Evolutionary conservation across 2,797 vertebrate genomes (phyloP), one percentile per base, ranked within the genome.

Genomic region (Bucorvus abyssinicus): DNA sequence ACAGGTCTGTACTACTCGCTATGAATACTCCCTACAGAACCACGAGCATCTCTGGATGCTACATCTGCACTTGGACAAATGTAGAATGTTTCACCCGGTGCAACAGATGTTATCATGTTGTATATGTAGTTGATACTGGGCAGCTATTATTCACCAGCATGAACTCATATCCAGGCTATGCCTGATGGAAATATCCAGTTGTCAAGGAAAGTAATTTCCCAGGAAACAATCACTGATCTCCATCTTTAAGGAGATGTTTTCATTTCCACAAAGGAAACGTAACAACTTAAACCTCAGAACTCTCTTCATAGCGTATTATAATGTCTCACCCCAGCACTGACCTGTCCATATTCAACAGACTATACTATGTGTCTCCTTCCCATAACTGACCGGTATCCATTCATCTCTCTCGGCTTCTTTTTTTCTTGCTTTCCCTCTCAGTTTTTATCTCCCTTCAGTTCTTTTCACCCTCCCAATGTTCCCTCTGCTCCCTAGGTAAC

Each of bases 291-390:
- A 13, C n/a, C 49, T 68, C 20, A 70, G 23, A 86, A 70, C 18
- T 36, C 10, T 81, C 21, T 64, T 40, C 32, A 14, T 10, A 50
- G 10, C 2, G 10, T 30, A n/a, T 23, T 42, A 29, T 7, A 6
- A 29, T n/a, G 6, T 49, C 44, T 70, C 30, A 24, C 12, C 4
- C 49, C 12, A 68, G 23, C 24, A 84, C 0, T 78, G 70, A 40
- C 14, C 17, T 55, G 40, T 89, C 24, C 1, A 4, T 36, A 45
- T 78, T 78, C 70, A 27, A 55, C 24, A 49, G 23, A 44, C 19
- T 22, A 8, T 20, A n/a, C 6, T 32, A 44, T 0, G 0, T 26
- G 7, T 30, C 9, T 84, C 2, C 1, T 56, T 50, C 23, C 9
- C 23, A 38, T 38, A 44, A 78, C 18, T 55, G 23, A 63, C 59